phyloP scores from a whole-genome alignment of 1,140 invertebrate genomes.

The Alviniconcha marisindica region DNA sequence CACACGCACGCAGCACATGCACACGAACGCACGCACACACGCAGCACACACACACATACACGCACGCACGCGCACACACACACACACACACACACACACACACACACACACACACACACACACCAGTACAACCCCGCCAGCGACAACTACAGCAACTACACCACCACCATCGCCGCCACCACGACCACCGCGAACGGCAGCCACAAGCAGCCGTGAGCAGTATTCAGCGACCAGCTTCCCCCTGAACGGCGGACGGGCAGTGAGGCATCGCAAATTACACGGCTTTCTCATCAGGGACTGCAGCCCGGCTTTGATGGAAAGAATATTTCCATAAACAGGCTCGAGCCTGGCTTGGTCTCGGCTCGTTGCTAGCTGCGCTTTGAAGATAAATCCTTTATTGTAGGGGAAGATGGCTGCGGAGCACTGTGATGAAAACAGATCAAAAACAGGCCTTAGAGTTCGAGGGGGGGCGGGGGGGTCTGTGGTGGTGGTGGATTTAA shows the following conservation, averaged over 20 bases:
- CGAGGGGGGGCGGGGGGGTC: not conserved
- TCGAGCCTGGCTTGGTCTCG: not conserved
- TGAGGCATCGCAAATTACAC: constrained; percentile 33
- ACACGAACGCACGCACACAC: too few species aligned
- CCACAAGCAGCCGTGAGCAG: too few species aligned
- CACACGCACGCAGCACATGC: too few species aligned
- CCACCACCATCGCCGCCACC: not conserved
- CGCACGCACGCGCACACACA: not conserved
- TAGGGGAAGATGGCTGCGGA: not conserved
- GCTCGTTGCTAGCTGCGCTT: not conserved
- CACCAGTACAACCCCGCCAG: not conserved
- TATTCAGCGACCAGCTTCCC: too few species aligned
- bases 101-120: not conserved
- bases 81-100: too few species aligned
- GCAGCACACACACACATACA: not conserved
- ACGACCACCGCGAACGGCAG: too few species aligned
- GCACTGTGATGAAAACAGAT: constrained; percentile 29
- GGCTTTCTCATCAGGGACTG: constrained; percentile 18
- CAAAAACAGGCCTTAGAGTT: not conserved
- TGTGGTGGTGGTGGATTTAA: not conserved
- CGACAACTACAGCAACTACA: not conserved
- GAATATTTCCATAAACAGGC: constrained; percentile 34
- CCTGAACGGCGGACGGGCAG: not conserved
- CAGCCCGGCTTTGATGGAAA: constrained; percentile 20
- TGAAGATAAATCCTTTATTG: constrained; percentile 37